Conservation (phyloP, 2,888 invertebrate species). For the Cistogaster globosa region DNA sequence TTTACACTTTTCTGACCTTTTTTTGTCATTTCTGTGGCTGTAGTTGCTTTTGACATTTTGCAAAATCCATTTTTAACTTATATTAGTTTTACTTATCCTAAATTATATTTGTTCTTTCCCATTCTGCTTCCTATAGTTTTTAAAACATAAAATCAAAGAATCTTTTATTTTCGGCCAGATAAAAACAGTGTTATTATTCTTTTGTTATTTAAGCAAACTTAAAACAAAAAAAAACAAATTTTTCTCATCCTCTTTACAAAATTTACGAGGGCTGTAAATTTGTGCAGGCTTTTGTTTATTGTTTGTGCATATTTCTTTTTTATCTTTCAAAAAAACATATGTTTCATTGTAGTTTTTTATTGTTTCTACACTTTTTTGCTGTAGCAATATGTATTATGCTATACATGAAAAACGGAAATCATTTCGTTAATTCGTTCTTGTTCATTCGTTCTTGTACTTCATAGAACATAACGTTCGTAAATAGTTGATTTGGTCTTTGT, state of each 20-base stretch:
- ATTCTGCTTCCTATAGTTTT: not conserved
- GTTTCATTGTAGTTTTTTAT: slow-evolving; percentile 27
- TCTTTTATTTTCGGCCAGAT: not conserved
- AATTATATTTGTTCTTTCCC: not conserved
- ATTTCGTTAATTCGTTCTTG: slow-evolving; percentile 69
- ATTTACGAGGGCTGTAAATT: slow-evolving; percentile 66
- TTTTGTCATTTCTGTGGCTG: no score
- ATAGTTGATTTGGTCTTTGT: not conserved
- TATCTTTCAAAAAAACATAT: slow-evolving; percentile 39
- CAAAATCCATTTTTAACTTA: not conserved
- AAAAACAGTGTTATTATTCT: slow-evolving; percentile 49
- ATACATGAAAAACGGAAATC: slow-evolving; percentile 47
- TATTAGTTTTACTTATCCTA: not conserved
- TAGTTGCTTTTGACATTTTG: not conserved
- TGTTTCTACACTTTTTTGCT: not conserved
- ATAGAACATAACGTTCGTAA: not conserved
- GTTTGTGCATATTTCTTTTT: slow-evolving; percentile 23
- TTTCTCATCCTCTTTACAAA: slow-evolving; percentile 29
- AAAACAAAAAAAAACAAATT: slow-evolving; percentile 15
- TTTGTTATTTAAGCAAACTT: slow-evolving; percentile 42
- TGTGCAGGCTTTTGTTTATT: slow-evolving; percentile 15
- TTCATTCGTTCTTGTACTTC: slow-evolving; percentile 16
- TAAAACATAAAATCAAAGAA: not conserved
- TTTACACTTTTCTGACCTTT: no score
- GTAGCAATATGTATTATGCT: slow-evolving; percentile 65